Conservation (phyloP, 1,140 invertebrate species). For the Marisa cornuarietis region DNA sequence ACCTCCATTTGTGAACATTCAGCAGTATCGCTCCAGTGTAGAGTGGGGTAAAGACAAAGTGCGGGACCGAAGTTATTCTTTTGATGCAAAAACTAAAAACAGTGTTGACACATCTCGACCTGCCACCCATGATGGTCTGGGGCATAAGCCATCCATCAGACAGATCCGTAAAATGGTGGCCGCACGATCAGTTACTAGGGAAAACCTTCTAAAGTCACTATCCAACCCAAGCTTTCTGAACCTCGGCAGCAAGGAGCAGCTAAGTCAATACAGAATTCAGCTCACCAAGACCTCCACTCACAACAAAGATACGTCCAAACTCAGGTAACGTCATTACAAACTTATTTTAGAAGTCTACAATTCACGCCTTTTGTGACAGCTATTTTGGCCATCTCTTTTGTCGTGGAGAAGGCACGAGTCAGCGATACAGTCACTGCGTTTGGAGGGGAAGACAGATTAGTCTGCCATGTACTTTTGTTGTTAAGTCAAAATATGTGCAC, state of each 20-base stretch:
- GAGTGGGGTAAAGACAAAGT: conserved; percentile 1
- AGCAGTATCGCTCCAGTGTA: neutral
- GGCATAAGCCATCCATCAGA: conserved; percentile 37
- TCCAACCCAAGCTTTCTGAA: conserved; percentile 62
- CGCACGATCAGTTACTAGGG: conserved; percentile 30
- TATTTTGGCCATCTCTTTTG: too few species aligned
- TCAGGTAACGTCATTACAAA: neutral
- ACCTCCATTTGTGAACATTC: conserved; percentile 14
- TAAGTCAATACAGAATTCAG: conserved; percentile 23
- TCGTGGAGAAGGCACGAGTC: too few species aligned
- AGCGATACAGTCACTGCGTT: too few species aligned
- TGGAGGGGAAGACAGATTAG: too few species aligned
- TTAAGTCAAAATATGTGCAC: too few species aligned
- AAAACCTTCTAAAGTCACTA: conserved; percentile 49
- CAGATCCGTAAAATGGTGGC: conserved; percentile 49
- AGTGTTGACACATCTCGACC: neutral
- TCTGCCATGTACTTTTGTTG: too few species aligned
- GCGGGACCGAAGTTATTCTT: conserved; percentile 15
- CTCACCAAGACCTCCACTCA: conserved; percentile 27
- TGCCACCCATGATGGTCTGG: conserved; percentile 29
- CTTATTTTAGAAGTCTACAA: too few species aligned
- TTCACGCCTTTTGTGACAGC: too few species aligned
- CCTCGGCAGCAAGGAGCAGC: conserved; percentile 49
- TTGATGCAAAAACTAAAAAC: conserved; percentile 12
- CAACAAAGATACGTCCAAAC: neutral